Evolutionary conservation across 1,140 invertebrate species (phyloP), one percentile per base, ranked within the genome.

Genomic region (Bombus sibiricus): DNA sequence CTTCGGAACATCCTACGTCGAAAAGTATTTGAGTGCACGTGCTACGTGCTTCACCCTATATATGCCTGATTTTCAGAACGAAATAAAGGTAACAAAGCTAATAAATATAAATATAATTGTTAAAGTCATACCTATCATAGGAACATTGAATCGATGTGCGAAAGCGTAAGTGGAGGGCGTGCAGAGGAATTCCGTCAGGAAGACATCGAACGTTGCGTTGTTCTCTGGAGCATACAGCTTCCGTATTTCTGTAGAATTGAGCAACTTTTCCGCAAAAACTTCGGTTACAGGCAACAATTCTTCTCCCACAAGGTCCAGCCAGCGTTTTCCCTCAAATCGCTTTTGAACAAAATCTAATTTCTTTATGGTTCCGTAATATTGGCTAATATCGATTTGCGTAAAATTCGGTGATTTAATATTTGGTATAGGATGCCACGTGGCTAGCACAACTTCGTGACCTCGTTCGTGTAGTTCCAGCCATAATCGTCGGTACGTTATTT

Each of bases 401-500:
- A 91, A 92, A 69, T 92, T 94, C 15, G 74, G 90, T 13, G 92
- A 74, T 22, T 76, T 86, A 4, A 84, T 75, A 34, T 92, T 83
- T 18, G 91, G 92, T 13, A 93, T 78, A 1, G 94, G 94, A 77
- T 92, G 90, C 81, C 0, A 34, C 32, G 95, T 95, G 15, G 95
- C 81, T 1, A 95, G 76, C 0, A 95, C 94, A 0, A 96, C 73
- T 41, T 96, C 82, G 69, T 96, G 39, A 0, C 39, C 37, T 59
- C 34, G 34, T 34, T 34, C 1, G 34, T 34, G 34, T 34, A 96
- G 76, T 43, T 92, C 91, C 3, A 86, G 92, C 85, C 92, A 94
- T 86, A 95, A 84, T 59, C 90, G 92, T 85, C 86, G 93, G 80
- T 95, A 96, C 0, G 96, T 94, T 5, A 96, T 90, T 92, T 96